Evolutionary conservation across 1,140 invertebrate species (phyloP).

Genomic region (Diorhabda elongata): DNA sequence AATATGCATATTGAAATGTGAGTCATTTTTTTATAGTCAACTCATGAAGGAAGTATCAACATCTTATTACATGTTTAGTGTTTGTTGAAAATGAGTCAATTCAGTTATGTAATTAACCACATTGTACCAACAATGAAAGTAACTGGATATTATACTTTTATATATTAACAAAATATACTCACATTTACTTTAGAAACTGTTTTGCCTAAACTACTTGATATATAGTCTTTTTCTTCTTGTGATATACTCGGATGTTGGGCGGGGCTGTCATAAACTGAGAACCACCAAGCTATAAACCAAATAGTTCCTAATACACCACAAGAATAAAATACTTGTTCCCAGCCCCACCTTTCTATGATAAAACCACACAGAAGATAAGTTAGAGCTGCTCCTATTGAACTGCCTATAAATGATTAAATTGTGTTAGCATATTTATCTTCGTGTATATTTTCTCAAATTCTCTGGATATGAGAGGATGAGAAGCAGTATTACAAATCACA

Average conservation of each 20-base stretch:
- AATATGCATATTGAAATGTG: too few species aligned
- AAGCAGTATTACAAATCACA: too few species aligned
- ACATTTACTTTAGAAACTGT: conserved; percentile 48
- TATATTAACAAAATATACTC: conserved; percentile 16
- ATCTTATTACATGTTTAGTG: too few species aligned
- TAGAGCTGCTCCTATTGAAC: conserved; percentile 65
- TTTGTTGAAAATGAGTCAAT: too few species aligned
- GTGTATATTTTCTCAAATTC: too few species aligned
- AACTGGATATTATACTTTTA: too few species aligned
- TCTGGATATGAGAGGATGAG: too few species aligned
- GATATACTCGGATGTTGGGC: conserved; percentile 71
- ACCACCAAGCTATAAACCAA: conserved; percentile 67
- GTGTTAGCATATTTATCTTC: background rate
- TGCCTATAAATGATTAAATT: conserved; percentile 48
- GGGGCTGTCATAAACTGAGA: conserved; percentile 65
- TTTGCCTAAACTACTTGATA: conserved; percentile 52
- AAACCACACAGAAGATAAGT: conserved; percentile 67
- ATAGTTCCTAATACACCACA: conserved; percentile 59
- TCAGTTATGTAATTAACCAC: too few species aligned
- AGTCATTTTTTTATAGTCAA: too few species aligned
- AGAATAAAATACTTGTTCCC: conserved; percentile 73
- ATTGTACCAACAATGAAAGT: too few species aligned
- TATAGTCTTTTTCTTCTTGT: conserved; percentile 59
- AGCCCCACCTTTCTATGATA: conserved; percentile 61
- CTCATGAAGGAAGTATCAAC: too few species aligned